These are phyloP conservation scores for Microchrysa polita DNA, from an alignment of 2,888 invertebrate species.

Conservation along the genomic window DNA sequence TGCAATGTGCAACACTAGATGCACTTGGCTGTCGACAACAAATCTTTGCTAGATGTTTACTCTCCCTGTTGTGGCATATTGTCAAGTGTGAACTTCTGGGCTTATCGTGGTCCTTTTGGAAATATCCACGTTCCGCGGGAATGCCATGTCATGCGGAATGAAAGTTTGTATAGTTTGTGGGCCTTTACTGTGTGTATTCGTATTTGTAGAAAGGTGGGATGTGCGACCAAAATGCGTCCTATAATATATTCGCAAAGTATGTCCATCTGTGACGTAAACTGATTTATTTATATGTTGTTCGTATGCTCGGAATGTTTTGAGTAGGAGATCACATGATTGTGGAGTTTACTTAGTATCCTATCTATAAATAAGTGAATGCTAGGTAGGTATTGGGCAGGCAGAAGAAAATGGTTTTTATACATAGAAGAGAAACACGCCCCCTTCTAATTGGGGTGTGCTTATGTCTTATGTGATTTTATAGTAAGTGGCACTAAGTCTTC, in stretches of 20 bases:
- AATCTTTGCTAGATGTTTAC: neutral
- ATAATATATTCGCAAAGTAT: neutral
- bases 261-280: conserved; percentile 16
- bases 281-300: neutral
- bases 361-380: too few species aligned
- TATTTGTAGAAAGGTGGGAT: conserved; percentile 33
- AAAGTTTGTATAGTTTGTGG: too few species aligned
- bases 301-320: too few species aligned
- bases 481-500: too few species aligned
- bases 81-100: neutral
- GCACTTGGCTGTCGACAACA: conserved; percentile 7
- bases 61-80: too few species aligned
- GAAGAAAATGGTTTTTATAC: too few species aligned
- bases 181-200: neutral
- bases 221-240: conserved; percentile 4
- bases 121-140: neutral
- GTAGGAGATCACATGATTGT: too few species aligned
- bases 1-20: neutral
- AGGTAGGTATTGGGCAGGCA: too few species aligned
- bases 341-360: too few species aligned
- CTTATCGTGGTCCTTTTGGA: neutral
- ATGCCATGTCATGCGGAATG: neutral
- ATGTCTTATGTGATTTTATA: too few species aligned
- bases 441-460: too few species aligned
- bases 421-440: too few species aligned